Percentiles rank a stretch among this genome's conserved stretches.
These are phyloP conservation scores for Ladona fulva DNA, from an alignment of 1,140 invertebrate species.

Conservation along the genomic window DNA sequence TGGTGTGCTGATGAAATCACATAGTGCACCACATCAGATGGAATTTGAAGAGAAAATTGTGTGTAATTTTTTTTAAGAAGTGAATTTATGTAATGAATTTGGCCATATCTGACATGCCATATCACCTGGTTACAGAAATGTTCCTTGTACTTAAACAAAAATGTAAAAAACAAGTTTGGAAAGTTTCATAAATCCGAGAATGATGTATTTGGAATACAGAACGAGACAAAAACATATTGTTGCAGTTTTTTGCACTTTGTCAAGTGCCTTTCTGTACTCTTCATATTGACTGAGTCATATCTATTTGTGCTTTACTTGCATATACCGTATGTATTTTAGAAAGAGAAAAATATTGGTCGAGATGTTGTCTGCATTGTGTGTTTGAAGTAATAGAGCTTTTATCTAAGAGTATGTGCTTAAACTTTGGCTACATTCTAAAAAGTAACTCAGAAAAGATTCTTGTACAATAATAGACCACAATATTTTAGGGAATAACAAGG, in stretches of 20 bases:
- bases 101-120: slow-evolving; percentile 16
- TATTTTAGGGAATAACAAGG: slow-evolving; percentile 10
- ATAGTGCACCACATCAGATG: background rate
- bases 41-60: background rate
- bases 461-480: slow-evolving; percentile 14
- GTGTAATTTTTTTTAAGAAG: background rate
- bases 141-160: slow-evolving; percentile 14
- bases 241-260: slow-evolving; percentile 13
- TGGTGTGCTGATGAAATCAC: background rate
- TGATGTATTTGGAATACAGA: slow-evolving; percentile 11
- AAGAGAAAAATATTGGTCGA: slow-evolving; percentile 14
- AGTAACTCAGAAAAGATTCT: slow-evolving; percentile 15
- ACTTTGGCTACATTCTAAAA: slow-evolving; percentile 14
- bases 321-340: slow-evolving; percentile 13
- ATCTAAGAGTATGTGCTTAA: slow-evolving; percentile 9
- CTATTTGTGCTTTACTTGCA: slow-evolving; percentile 16
- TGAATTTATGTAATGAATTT: slow-evolving; percentile 10
- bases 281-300: slow-evolving; percentile 18
- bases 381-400: slow-evolving; percentile 14
- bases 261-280: slow-evolving; percentile 16
- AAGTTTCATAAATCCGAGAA: slow-evolving; percentile 3
- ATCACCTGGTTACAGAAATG: slow-evolving; percentile 10
- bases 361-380: slow-evolving; percentile 11
- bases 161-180: background rate
- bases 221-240: background rate